Conservation (phyloP, 2,113 vertebrate genomes). For the Microcebus murinus region DNA sequence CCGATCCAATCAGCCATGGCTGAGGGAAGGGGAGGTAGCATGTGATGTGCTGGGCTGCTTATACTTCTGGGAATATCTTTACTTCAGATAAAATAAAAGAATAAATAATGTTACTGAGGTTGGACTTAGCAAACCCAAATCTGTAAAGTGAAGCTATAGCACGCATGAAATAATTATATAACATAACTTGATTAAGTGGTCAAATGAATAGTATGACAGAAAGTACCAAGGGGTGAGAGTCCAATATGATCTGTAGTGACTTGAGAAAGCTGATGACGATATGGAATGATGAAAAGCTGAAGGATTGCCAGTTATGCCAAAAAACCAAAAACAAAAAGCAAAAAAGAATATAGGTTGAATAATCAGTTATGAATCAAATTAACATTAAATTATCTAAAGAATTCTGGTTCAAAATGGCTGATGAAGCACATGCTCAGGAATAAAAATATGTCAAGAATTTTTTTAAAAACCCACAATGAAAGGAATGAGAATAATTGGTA, state of each 20-base stretch:
- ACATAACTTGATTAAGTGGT: background rate
- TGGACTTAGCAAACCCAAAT: background rate
- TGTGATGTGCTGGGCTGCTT: background rate
- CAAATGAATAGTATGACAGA: background rate
- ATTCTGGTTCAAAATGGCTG: background rate
- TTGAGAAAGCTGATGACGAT: background rate
- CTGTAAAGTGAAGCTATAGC: background rate
- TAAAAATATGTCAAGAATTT: background rate
- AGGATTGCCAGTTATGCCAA: background rate
- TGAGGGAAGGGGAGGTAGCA: background rate
- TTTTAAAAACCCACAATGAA: background rate
- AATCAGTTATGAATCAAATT: slow-evolving; percentile 12
- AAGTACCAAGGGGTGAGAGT: background rate
- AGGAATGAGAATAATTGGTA: background rate
- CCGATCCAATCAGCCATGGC: background rate
- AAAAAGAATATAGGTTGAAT: background rate
- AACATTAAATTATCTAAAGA: slow-evolving; percentile 31
- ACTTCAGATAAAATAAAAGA: slow-evolving; percentile 30
- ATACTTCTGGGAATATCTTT: background rate
- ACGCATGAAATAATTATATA: background rate
- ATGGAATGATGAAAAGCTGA: background rate
- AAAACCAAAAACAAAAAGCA: background rate
- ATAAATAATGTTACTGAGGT: background rate
- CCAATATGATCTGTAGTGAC: background rate
- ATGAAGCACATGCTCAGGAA: background rate